Conservation (phyloP, 2,888 invertebrate genomes). For the Thysanoteuthis rhombus region DNA sequence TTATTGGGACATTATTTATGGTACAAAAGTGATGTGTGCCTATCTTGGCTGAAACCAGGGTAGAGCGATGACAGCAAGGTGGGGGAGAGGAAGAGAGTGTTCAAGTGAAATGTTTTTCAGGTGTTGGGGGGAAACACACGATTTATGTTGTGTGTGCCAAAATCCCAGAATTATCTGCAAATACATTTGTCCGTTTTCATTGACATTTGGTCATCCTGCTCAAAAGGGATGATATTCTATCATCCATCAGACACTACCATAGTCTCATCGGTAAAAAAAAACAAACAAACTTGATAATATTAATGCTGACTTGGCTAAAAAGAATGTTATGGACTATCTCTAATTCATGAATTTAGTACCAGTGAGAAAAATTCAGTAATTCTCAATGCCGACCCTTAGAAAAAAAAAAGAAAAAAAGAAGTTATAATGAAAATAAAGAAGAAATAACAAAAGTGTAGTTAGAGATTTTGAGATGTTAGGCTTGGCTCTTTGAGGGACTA, state of each 20-base stretch:
- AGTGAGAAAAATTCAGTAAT: neutral
- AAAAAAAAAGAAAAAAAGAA: neutral
- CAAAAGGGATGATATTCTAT: neutral
- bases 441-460: no score
- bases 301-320: neutral
- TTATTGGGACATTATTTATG: constrained; percentile 1
- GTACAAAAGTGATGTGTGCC: constrained; percentile 12
- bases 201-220: neutral
- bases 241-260: neutral
- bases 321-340: neutral
- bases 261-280: neutral
- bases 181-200: neutral
- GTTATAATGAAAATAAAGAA: no score
- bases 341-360: neutral
- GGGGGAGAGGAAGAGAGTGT: neutral
- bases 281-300: neutral
- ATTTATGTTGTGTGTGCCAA: neutral
- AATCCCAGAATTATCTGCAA: constrained; percentile 12
- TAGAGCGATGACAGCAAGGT: neutral
- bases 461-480: no score
- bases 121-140: neutral
- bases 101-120: neutral
- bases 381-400: neutral
- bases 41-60: neutral
- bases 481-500: no score